Evolutionary conservation across 2,888 invertebrate species (phyloP), one percentile per base, ranked within the genome.

Genomic region (Caenorhabditis drosophilae): DNA sequence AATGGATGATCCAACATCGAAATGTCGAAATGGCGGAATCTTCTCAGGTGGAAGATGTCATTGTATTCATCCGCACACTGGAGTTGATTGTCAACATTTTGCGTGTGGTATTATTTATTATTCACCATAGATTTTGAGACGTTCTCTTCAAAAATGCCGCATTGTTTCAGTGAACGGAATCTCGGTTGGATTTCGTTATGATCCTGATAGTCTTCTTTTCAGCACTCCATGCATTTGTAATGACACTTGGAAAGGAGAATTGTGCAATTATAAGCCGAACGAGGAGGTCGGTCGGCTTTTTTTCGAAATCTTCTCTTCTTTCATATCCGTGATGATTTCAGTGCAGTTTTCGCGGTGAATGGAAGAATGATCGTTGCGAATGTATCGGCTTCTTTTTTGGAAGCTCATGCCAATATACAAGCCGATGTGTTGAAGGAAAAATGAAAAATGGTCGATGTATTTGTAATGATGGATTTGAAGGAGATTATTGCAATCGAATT

Each of bases 381-480:
- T 80, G 80, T 50, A 70, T 78, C 20, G 80, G 78, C 4, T 72
- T 56, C 38, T 79, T 75, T 58, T 80, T 80, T 53, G 80, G 80
- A n/a, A 72, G 75, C 41, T 54, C 67, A 26, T 80, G 80, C 47
- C 80, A 80, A 58, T 80, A 79, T 55, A 78, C 78, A 12, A 71
- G 74, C 38, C 60, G 64, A 31, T 80, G 80, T 51, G 70, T 72
- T n/a, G 61, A 73, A 35, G 80, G 79, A 20, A 58, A 45, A 15
- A 47, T 75, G 16, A 69, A 59, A 34, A 68, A 76, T 26, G 80
- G 79, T 52, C 54, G 75, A 61, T 80, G 80, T 53, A 66, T 71
- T 36, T 80, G 80, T 49, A 46, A 74, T 20, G 69, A 71, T 9
- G 71, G 78, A 23, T 80, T 70, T 51, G 77, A 78, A 45, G 80